phyloP scores from a whole-genome alignment of 2,797 vertebrate species.

The Rhynchonycteris naso region DNA sequence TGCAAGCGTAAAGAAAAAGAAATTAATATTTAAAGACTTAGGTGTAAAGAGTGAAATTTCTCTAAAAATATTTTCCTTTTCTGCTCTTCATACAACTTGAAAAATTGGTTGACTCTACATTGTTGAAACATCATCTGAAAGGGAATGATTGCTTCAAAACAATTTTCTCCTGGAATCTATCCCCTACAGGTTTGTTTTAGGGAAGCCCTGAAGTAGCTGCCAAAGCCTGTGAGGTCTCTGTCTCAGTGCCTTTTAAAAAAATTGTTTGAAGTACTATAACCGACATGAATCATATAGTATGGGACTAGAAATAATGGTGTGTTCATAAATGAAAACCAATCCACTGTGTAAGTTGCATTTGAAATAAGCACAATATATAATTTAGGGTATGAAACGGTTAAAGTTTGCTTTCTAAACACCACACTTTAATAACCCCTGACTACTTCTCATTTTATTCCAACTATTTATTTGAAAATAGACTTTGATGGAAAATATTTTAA shows the following conservation, averaged over 20 bases:
- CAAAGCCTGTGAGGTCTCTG: slow-evolving; percentile 53
- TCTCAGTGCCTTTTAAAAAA: slow-evolving; percentile 53
- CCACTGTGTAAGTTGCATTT: not conserved
- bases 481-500: slow-evolving; percentile 77
- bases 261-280: slow-evolving; percentile 48
- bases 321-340: slow-evolving; percentile 43
- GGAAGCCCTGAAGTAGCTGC: slow-evolving; percentile 59
- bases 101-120: slow-evolving; percentile 15
- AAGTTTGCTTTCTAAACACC: not conserved
- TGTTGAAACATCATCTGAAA: slow-evolving; percentile 58
- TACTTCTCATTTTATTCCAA: slow-evolving; percentile 63
- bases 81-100: slow-evolving; percentile 39
- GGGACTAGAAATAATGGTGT: slow-evolving; percentile 45
- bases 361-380: slow-evolving; percentile 28
- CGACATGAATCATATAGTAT: slow-evolving; percentile 45
- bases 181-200: slow-evolving; percentile 58
- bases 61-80: slow-evolving; percentile 42
- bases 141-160: slow-evolving; percentile 55
- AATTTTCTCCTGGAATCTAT: slow-evolving; percentile 62
- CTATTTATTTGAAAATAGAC: slow-evolving; percentile 62
- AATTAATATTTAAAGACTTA: slow-evolving; percentile 65
- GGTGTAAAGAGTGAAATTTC: slow-evolving; percentile 75
- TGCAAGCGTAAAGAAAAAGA: slow-evolving; percentile 67
- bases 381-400: slow-evolving; percentile 11
- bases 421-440: not conserved